Conservation (phyloP, 2,888 invertebrate genomes). For the Toxonevra muliebris region DNA sequence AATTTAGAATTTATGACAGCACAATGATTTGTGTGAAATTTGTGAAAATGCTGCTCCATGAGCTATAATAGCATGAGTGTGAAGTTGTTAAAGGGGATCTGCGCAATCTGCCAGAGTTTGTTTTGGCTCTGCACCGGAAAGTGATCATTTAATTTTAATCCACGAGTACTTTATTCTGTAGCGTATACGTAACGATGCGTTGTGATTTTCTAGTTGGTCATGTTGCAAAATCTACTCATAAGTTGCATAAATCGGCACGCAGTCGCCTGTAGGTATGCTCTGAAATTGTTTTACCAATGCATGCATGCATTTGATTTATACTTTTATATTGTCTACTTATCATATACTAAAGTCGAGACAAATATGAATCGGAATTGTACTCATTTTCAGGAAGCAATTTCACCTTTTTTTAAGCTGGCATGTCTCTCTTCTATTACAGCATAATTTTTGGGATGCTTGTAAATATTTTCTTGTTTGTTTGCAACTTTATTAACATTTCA, state of each 20-base stretch:
- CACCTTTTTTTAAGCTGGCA: too few species aligned
- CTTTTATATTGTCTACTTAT: too few species aligned
- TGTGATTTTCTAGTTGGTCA: conserved; percentile 20
- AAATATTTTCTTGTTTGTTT: too few species aligned
- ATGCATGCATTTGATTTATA: too few species aligned
- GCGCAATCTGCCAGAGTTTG: background rate
- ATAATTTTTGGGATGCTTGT: too few species aligned
- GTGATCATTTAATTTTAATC: conserved; percentile 58
- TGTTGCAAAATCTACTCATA: background rate
- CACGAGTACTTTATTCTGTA: conserved; percentile 35
- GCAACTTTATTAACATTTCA: too few species aligned
- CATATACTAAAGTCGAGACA: too few species aligned
- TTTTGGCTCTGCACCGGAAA: conserved; percentile 43
- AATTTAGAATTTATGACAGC: conserved; percentile 59
- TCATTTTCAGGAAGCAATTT: too few species aligned
- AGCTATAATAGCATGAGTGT: background rate
- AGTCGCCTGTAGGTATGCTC: conserved; percentile 8
- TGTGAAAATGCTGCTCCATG: conserved; percentile 10
- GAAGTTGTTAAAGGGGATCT: too few species aligned
- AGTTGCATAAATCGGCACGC: background rate
- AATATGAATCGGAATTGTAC: too few species aligned
- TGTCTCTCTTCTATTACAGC: too few species aligned
- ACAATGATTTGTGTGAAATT: conserved; percentile 56
- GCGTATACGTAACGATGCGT: conserved; percentile 19
- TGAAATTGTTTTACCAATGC: background rate